Evolutionary conservation across 2,113 vertebrate species (phyloP), one percentile per base, ranked within the genome.

Genomic region (Oryzias curvinotus): DNA sequence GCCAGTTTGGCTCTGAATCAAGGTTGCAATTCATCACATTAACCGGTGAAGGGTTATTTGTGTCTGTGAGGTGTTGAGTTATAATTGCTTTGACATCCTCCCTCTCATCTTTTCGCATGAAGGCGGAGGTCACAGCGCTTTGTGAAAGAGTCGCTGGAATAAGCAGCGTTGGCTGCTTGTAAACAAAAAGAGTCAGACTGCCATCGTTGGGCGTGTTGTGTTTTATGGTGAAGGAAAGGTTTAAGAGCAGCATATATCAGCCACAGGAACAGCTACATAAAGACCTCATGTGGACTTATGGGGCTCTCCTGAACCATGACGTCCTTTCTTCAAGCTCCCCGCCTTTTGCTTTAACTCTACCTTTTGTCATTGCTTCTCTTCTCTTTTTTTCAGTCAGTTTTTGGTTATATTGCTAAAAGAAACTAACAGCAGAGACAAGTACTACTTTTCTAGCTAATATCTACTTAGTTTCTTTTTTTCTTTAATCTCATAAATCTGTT

Each of bases 211-310:
- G 19, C 62, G 51, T 53, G 12, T 57, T 42, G 53, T 5, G 14
- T 41, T 26, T 13, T 23, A 13, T 57, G 47, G 49, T 14, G 51
- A 54, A 54, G 30, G 46, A n/a, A 47, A 30, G 17, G 36, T 72
- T 69, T 66, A 86, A 73, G 45, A 70, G 21, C 36, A 10, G 57
- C 59, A 52, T 79, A 70, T 47, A 79, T 81, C 75, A 84, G 28
- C 3, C 0, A 4, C 17, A 63, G 62, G 72, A 73, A 61, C 67
- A 48, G 62, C 65, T 60, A 53, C 71, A 81, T 77, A 62, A 82
- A 81, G 72, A 77, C 53, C 72, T 85, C 68, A 75, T 73, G 52
- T 57, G 57, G 69, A 80, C 65, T 83, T 86, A 72, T 78, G 57
- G 65, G 46, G 50, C 26, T 54, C 53, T 49, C 26, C 57, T 36